Conservation (phyloP, 2,797 vertebrate genomes). For the Peromyscus eremicus region DNA sequence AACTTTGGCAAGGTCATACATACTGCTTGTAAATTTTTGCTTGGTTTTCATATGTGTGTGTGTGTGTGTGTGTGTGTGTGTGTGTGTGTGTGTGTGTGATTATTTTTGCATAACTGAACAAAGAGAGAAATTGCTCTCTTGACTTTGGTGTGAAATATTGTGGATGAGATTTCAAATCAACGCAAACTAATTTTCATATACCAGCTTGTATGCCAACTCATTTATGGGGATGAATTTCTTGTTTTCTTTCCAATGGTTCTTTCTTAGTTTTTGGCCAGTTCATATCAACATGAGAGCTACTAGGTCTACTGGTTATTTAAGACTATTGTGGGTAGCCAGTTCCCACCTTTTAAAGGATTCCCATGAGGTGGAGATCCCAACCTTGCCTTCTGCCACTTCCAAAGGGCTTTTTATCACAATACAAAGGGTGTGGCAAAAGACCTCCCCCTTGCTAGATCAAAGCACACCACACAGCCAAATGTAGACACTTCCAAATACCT, state of each 20-base stretch:
- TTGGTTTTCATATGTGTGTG: neutral
- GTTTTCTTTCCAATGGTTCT: neutral
- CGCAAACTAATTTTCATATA: neutral
- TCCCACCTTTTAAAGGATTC: too few relatives aligned
- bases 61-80: neutral
- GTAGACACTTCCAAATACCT: too few relatives aligned
- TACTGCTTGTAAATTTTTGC: neutral
- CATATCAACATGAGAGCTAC: neutral
- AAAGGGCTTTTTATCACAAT: too few relatives aligned
- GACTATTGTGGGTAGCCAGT: neutral
- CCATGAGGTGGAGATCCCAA: too few relatives aligned
- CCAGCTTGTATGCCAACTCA: neutral
- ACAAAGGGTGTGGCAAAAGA: too few relatives aligned
- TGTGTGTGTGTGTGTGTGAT: neutral
- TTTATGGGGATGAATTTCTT: neutral
- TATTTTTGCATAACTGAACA: neutral
- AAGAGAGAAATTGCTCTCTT: neutral
- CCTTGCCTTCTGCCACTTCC: too few relatives aligned
- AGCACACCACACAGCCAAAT: too few relatives aligned
- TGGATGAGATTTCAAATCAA: neutral
- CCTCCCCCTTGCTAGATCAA: too few relatives aligned
- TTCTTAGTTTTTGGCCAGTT: neutral
- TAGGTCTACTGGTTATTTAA: neutral
- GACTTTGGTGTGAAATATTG: neutral
- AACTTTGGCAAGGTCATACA: neutral